These are phyloP conservation scores for Leptopterna dolabrata DNA, from an alignment of 2,888 invertebrate genomes.

Conservation along the genomic window DNA sequence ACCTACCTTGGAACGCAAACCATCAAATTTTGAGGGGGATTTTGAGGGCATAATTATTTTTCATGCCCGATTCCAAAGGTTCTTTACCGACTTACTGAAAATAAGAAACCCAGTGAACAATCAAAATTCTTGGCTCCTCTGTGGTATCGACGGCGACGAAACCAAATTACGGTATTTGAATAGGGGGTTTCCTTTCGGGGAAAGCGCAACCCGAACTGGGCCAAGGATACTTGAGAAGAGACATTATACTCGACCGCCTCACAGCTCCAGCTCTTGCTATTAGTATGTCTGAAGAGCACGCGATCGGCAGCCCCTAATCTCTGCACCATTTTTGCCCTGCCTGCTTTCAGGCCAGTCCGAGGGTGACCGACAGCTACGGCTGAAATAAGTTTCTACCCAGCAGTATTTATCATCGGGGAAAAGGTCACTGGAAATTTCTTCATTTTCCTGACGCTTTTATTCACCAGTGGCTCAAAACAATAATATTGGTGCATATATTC, in stretches of 20 bases:
- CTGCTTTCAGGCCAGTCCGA: background rate
- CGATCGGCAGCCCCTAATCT: conserved; percentile 40
- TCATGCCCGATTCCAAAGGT: too few relatives aligned
- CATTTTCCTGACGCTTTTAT: background rate
- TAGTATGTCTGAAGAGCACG: conserved; percentile 41
- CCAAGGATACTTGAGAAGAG: conserved; percentile 28
- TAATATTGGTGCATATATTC: too few relatives aligned
- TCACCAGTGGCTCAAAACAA: too few relatives aligned
- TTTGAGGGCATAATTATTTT: too few relatives aligned
- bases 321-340: conserved; percentile 29
- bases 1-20: too few relatives aligned
- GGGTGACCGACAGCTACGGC: background rate
- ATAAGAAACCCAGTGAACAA: too few relatives aligned
- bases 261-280: conserved; percentile 17
- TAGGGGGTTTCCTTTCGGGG: background rate
- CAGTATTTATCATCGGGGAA: background rate
- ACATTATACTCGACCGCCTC: conserved; percentile 34
- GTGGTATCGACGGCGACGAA: background rate
- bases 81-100: too few relatives aligned
- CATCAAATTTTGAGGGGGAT: too few relatives aligned
- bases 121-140: too few relatives aligned
- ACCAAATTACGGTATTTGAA: background rate
- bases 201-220: conserved; percentile 12
- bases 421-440: background rate
- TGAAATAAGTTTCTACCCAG: background rate